A percentile compares a stretch with the other conserved stretches of the same genome.
phyloP scores from a whole-genome alignment of 2,113 vertebrate species.

The Suncus etruscus region DNA sequence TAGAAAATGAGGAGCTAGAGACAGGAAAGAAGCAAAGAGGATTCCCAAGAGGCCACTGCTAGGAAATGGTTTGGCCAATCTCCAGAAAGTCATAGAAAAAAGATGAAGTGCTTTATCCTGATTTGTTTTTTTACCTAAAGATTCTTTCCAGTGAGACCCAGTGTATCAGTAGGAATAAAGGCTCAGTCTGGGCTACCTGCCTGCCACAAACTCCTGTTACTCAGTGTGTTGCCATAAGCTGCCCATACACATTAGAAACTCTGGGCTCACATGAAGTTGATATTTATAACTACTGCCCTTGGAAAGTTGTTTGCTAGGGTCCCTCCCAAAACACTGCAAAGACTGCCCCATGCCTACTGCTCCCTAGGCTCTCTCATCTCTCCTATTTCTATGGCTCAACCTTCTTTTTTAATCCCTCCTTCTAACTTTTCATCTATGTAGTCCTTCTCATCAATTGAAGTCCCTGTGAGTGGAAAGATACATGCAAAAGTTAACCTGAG shows the following conservation, averaged over 20 bases:
- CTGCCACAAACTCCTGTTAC: conserved; percentile 2
- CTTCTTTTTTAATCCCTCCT: background rate
- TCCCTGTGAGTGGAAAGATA: background rate
- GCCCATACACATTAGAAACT: background rate
- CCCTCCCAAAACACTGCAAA: background rate
- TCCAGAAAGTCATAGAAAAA: background rate
- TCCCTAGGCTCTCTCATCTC: background rate
- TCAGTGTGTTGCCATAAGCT: background rate
- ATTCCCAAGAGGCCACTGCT: fast-evolving
- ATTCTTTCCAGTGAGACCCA: background rate
- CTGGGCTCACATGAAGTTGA: background rate
- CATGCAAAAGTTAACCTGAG: background rate
- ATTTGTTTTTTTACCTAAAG: background rate
- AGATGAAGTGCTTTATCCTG: background rate
- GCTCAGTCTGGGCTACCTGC: conserved; percentile 10
- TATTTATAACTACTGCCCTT: background rate
- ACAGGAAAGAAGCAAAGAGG: background rate
- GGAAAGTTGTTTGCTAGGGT: background rate
- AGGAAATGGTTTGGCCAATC: fast-evolving
- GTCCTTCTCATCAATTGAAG: background rate
- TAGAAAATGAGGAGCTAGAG: fast-evolving
- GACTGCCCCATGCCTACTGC: fast-evolving
- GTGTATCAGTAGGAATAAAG: conserved; percentile 26
- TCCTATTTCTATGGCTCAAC: too few relatives aligned
- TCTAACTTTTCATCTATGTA: background rate